These are phyloP conservation scores for Hoplodrina ambigua DNA, from an alignment of 2,888 invertebrate genomes.

Conservation along the genomic window DNA sequence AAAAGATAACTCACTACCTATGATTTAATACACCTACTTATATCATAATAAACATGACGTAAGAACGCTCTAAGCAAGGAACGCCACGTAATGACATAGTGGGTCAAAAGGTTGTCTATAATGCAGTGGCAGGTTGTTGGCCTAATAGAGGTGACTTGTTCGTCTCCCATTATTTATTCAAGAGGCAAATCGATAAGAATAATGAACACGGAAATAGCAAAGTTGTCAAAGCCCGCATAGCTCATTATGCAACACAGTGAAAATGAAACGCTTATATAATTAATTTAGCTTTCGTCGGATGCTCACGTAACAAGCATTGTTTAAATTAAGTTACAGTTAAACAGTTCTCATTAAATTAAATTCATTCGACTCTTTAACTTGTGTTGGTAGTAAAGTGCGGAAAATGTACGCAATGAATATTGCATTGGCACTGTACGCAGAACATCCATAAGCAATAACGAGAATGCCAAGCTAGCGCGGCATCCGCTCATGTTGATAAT, in stretches of 20 bases:
- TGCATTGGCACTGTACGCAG: conserved; percentile 22
- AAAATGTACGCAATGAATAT: conserved; percentile 39
- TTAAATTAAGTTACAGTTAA: conserved; percentile 29
- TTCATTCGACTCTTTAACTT: conserved; percentile 25
- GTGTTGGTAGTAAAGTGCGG: conserved; percentile 17
- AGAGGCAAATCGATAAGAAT: conserved; percentile 33
- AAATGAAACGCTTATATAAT: conserved; percentile 45
- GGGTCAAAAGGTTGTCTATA: conserved; percentile 11
- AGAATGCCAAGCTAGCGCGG: conserved; percentile 5
- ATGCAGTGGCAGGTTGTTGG: conserved; percentile 25
- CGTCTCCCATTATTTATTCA: conserved; percentile 26
- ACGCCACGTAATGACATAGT: neutral
- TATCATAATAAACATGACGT: neutral
- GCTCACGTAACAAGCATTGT: conserved; percentile 34
- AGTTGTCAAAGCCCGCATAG: conserved; percentile 11
- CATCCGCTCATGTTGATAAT: conserved; percentile 30
- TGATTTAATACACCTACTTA: too few relatives aligned
- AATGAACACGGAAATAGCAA: conserved; percentile 41
- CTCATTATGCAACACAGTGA: conserved; percentile 25
- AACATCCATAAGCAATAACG: conserved; percentile 27
- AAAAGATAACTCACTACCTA: too few relatives aligned
- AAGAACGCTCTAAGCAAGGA: neutral
- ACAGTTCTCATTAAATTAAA: conserved; percentile 33
- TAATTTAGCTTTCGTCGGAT: conserved; percentile 32
- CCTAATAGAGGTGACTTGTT: conserved; percentile 14